phyloP scores from a whole-genome alignment of 1,140 invertebrate species.

The Lineus longissimus region DNA sequence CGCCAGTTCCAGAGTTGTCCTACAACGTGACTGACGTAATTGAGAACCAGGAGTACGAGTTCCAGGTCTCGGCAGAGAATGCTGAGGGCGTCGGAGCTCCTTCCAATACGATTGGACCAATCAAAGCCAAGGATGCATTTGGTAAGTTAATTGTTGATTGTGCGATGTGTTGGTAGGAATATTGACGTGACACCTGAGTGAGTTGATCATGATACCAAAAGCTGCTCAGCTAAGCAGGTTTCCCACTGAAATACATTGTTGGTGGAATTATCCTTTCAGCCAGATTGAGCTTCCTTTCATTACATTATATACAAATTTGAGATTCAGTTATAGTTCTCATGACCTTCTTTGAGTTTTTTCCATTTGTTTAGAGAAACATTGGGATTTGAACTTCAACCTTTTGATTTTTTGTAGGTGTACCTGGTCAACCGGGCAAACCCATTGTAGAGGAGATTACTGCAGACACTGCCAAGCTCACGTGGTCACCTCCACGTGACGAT shows the following conservation, averaged over 20 bases:
- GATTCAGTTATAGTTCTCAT: background rate
- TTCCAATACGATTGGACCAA: slow-evolving; percentile 80
- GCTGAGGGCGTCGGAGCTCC: slow-evolving; percentile 89
- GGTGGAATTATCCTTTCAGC: background rate
- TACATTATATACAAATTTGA: no score
- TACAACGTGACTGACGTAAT: slow-evolving; percentile 83
- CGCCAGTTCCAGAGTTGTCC: slow-evolving; percentile 52
- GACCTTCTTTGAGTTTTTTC: no score
- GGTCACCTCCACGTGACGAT: slow-evolving; percentile 86
- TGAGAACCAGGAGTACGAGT: slow-evolving; percentile 95
- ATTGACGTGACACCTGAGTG: no score
- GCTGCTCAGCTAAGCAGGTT: no score
- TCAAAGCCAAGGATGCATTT: slow-evolving; percentile 50
- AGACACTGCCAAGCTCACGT: slow-evolving; percentile 81
- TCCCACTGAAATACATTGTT: no score
- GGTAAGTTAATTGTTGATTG: background rate
- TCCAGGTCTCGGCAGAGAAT: slow-evolving; percentile 90
- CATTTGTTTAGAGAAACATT: no score
- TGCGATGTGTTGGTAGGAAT: no score
- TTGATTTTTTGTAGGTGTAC: slow-evolving; percentile 52
- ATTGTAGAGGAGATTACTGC: slow-evolving; percentile 87
- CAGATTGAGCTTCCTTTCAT: background rate
- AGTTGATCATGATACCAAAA: no score
- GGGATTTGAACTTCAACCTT: no score
- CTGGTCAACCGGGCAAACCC: slow-evolving; percentile 54